Evolutionary conservation across 2,113 vertebrate genomes (phyloP), one percentile per base, ranked within the genome.

Genomic region (Xyrauchen texanus): DNA sequence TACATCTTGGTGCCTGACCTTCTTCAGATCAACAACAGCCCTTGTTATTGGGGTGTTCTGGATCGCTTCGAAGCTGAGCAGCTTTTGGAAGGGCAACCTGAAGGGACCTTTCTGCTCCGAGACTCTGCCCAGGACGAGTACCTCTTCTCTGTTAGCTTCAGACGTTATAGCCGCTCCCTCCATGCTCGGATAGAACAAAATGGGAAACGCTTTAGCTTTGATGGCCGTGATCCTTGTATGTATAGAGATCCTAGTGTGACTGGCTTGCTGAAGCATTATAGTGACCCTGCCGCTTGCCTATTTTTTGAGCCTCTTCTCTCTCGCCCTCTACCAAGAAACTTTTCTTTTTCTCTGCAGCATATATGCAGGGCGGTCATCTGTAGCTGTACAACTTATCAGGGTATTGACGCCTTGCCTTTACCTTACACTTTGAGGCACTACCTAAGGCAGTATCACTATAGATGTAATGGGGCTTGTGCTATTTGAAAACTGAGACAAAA

Each of bases 61-160:
- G 95, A 99, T 89, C 96, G 98, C 84, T 97, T 97, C 0, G 95
- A 97, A 49, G 97, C 97, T 0, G 97, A 98, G 91, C 96, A 96
- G 1, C 94, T 99, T 8, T 90, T 99, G 34, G 97, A 98, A 78
- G 96, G 96, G 11, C 96, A 97, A 82, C 97, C 97, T 0, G 97
- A 99, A 87, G 97, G 97, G 2, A 99, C 97, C 0, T 99, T 98
- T 82, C 90, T 99, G 83, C 90, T 99, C 12, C 84, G 97, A 16
- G 97, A 99, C 86, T 98, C 97, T 6, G 97, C 97, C 70, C 97
- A 99, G 81, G 96, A 98, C 6, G 95, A 98, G 83, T 98, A 96
- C 84, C 93, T 99, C 77, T 99, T 98, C 87, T 99, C 97, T 0
- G 97, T 99, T 79, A 99, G 97, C 90, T 99, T 99, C 83, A 93